Evolutionary conservation across 2,888 invertebrate species (phyloP).

Genomic region (Myathropa florea): DNA sequence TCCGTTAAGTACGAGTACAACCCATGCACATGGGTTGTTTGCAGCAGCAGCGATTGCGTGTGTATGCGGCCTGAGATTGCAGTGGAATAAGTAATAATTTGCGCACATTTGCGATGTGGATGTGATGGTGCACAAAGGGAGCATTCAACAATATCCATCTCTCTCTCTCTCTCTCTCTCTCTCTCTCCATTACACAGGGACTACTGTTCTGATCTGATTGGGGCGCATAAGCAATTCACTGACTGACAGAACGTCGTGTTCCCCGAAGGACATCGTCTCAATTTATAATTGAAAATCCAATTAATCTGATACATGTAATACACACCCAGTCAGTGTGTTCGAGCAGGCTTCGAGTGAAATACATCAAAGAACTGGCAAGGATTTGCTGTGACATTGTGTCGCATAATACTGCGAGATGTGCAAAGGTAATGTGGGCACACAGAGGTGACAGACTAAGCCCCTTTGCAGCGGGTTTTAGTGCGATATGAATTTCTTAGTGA

Average conservation of each 20-base stretch:
- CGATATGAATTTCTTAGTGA: background rate
- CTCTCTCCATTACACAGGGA: too few species aligned
- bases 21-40: background rate
- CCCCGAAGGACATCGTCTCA: constrained; percentile 59
- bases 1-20: constrained; percentile 46
- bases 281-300: constrained; percentile 71
- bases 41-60: background rate
- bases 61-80: constrained; percentile 11
- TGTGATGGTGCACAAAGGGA: constrained; percentile 50
- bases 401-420: background rate
- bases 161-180: background rate
- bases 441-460: background rate
- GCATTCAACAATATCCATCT: constrained; percentile 36
- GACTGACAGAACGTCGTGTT: constrained; percentile 56
- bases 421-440: background rate
- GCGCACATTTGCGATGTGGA: constrained; percentile 19
- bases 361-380: background rate
- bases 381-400: background rate
- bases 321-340: constrained; percentile 28
- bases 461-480: background rate
- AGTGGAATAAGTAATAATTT: constrained; percentile 61
- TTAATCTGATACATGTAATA: constrained; percentile 69
- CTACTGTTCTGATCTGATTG: constrained; percentile 44
- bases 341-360: background rate
- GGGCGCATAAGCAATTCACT: constrained; percentile 71